Evolutionary conservation across 2,113 vertebrate genomes (phyloP).

Genomic region (Monarcha castaneiventris): DNA sequence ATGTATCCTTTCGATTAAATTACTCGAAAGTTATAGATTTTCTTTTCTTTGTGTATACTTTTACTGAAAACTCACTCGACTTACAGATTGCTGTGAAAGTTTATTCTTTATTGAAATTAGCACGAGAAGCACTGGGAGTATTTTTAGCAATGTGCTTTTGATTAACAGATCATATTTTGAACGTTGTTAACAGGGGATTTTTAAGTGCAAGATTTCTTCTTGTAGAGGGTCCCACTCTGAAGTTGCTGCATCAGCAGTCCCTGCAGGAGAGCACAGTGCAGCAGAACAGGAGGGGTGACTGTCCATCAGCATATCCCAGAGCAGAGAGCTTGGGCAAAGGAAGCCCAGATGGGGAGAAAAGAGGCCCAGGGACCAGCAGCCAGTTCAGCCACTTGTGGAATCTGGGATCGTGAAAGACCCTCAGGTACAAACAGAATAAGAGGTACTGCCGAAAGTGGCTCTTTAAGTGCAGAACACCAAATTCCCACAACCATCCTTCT

Average conservation of each 20-base stretch:
- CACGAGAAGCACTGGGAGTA: slow-evolving; percentile 28
- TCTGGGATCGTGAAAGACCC: not conserved
- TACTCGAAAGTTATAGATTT: slow-evolving; percentile 41
- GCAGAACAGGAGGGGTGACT: not conserved
- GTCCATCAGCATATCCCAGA: not conserved
- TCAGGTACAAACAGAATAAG: not conserved
- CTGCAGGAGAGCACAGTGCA: not conserved
- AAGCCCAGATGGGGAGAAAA: not conserved
- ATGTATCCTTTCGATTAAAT: slow-evolving; percentile 31
- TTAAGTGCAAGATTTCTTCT: slow-evolving; percentile 8
- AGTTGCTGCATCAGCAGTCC: slow-evolving; percentile 25
- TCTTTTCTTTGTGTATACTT: slow-evolving; percentile 29
- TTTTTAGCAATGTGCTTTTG: slow-evolving; percentile 54
- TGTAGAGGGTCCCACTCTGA: slow-evolving; percentile 1
- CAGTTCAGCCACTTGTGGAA: not conserved
- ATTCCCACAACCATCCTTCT: not conserved
- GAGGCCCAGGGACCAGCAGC: not conserved
- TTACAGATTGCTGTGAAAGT: slow-evolving; percentile 18
- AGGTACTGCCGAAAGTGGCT: not conserved
- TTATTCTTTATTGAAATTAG: slow-evolving; percentile 56
- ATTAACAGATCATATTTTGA: slow-evolving; percentile 24
- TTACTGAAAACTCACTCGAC: not conserved
- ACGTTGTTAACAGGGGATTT: slow-evolving; percentile 27
- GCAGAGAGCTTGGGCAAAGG: not conserved
- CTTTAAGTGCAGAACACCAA: not conserved